phyloP scores from a whole-genome alignment of 2,113 vertebrate genomes.

The Bungarus multicinctus region DNA sequence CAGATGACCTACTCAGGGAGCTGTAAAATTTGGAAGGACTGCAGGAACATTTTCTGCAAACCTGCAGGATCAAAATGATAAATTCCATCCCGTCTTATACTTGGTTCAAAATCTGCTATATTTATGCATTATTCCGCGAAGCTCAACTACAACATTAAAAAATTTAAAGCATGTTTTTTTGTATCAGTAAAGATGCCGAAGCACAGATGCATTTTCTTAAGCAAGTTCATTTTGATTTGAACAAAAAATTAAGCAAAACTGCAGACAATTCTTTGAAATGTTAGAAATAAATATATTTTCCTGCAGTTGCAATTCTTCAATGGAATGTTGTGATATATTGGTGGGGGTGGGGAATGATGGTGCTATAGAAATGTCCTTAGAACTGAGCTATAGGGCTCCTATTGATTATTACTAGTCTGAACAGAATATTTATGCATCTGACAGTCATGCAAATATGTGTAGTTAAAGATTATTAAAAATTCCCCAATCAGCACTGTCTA shows the following conservation, averaged over 20 bases:
- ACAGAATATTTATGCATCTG: background rate
- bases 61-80: background rate
- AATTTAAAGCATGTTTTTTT: background rate
- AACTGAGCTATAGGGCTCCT: background rate
- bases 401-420: background rate
- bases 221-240: background rate
- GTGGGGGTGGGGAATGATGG: background rate
- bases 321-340: background rate
- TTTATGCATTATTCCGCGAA: background rate
- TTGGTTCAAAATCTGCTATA: background rate
- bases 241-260: background rate
- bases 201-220: background rate
- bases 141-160: background rate
- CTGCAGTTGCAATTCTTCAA: background rate
- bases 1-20: background rate
- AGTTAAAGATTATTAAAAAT: slow-evolving; percentile 6
- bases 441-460: background rate
- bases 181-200: background rate
- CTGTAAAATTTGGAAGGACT: background rate
- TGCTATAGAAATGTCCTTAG: background rate
- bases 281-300: background rate
- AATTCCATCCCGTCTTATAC: background rate
- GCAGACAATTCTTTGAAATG: background rate
- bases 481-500: background rate
- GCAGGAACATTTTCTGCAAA: background rate